Evolutionary conservation across 2,888 invertebrate genomes (phyloP).

Genomic region (Minunthozetes semirufus): DNA sequence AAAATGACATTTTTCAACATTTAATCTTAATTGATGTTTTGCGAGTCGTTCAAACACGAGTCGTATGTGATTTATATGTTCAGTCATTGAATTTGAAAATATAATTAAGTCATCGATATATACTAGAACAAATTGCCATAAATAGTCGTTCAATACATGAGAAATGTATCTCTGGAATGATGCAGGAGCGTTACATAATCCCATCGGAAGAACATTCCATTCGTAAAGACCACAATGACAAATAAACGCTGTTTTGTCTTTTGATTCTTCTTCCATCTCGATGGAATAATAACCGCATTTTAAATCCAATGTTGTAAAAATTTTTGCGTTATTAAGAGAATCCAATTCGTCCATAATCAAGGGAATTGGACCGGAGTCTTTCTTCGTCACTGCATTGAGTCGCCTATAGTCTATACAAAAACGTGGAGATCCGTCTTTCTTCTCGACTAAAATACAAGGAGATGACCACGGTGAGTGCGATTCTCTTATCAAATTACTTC

Average conservation of each 20-base stretch:
- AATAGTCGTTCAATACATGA: slow-evolving; percentile 38
- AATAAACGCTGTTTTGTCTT: slow-evolving; percentile 43
- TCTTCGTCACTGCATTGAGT: slow-evolving; percentile 40
- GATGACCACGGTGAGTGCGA: not conserved
- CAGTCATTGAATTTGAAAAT: slow-evolving; percentile 38
- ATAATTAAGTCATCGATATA: slow-evolving; percentile 43
- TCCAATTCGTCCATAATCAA: too few species aligned
- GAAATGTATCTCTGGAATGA: slow-evolving; percentile 43
- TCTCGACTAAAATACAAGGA: slow-evolving; percentile 25
- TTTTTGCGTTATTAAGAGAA: too few species aligned
- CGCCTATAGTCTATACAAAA: slow-evolving; percentile 43
- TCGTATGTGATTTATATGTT: slow-evolving; percentile 39
- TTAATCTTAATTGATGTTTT: slow-evolving; percentile 41
- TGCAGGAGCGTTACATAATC: slow-evolving; percentile 41
- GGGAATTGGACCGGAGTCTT: slow-evolving; percentile 43
- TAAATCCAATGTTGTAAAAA: too few species aligned
- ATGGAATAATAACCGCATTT: slow-evolving; percentile 43
- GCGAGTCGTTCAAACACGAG: slow-evolving; percentile 40
- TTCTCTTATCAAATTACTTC: not conserved
- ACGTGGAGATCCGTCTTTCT: slow-evolving; percentile 7
- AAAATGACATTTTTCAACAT: slow-evolving; percentile 42
- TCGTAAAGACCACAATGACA: slow-evolving; percentile 40
- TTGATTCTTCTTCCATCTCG: slow-evolving; percentile 40
- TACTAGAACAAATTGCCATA: slow-evolving; percentile 39
- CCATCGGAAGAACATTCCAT: slow-evolving; percentile 42